Evolutionary conservation across 2,888 invertebrate genomes (phyloP), one percentile per base, ranked within the genome.

Genomic region (Platynereis dumerilii): DNA sequence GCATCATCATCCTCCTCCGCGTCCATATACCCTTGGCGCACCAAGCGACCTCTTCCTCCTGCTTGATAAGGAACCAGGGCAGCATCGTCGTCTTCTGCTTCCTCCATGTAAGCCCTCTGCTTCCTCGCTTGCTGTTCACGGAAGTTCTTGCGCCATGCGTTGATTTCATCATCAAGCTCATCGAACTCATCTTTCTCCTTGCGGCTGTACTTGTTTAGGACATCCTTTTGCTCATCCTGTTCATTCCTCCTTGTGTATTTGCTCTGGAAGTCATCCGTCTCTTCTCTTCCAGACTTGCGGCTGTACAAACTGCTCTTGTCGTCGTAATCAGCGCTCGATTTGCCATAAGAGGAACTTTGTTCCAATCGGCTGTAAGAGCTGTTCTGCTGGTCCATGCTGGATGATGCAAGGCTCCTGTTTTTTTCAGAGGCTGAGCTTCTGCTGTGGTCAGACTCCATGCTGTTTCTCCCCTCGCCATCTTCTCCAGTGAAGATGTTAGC

Each of bases 401-500:
- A 52, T 22, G 52, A 7, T 22, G 52, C 52, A 42, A 15, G 12
- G 3, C 24, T 17, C 52, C 52, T 52, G 52, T 7, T 22, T 17
- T 17, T 22, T 7, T 52, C 52, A 10, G 20, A 34, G 34, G 34
- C 34, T 5, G 34, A 34, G 34, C 34, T 52, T 1, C 45, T 27
- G 15, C 52, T 60, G 22, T 48, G 45, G 53, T 60, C 60, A 12
- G 52, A 60, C 24, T 54, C 54, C 55, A 61, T 61, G 54, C 55
- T 34, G 5, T 34, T 34, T 34, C 34, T 34, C 12, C 34, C 34
- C 12, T 34, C 24, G 20, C 52, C 24, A n/a, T 52, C 24, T 15
- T 20, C 27, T 20, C 55, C 55, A 26, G 55, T 24, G 26, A 55
- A 55, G 17, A 55, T n/a, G 17, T 20, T 27, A 7, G 15, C 55